Base-by-base conservation (phyloP, 2,113 vertebrate genomes). In the Holacanthus passer region DNA sequence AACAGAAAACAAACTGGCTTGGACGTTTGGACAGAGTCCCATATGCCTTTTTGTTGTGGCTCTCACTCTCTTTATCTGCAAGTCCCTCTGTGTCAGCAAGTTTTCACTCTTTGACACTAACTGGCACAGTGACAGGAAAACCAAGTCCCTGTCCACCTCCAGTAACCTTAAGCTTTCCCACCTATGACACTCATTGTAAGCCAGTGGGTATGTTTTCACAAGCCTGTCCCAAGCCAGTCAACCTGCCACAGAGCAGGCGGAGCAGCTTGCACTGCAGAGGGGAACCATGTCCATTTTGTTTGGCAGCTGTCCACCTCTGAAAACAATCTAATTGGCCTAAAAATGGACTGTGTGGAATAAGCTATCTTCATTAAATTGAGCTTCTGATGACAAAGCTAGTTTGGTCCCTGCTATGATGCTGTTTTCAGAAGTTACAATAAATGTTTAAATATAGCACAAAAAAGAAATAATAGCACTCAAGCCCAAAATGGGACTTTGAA, bases 1-100 rank as follows among this genome's bases (percentile, higher is more conserved):
- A 31, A 58, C 43, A 17, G 65, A 80, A 64, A 77, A 76, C 47
- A 71, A 64, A 52, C 62, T 43, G 77, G 41, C 39, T 52, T 69
- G 39, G 32, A 67, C 4, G 35, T 32, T 16, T 60, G 13, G 20
- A 27, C 17, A 56, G 32, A 41, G 52, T 27, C 3, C 12, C 75
- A 50, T 66, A 55, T 66, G 62, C 24, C 50, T 68, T 22, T 37
- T 13, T 39, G 35, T 29, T 63, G 43, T 19, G 27, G 53, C 41
- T 69, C n/a, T 43, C 20, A 27, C 66, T 31, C 19, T 60, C 52
- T 19, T 45, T 43, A 27, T 69, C 43, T 74, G 24, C n/a, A 41
- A 62, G 47, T 41, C 31, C 63, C 16, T 16, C 17, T 45, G 39
- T 55, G 29, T 80, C 41, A 45, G 59, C 0, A 32, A 47, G 75